Percentiles rank a stretch among this genome's conserved stretches.
phyloP scores from a whole-genome alignment of 2,888 invertebrate genomes.

The Drosophila niveifrons region DNA sequence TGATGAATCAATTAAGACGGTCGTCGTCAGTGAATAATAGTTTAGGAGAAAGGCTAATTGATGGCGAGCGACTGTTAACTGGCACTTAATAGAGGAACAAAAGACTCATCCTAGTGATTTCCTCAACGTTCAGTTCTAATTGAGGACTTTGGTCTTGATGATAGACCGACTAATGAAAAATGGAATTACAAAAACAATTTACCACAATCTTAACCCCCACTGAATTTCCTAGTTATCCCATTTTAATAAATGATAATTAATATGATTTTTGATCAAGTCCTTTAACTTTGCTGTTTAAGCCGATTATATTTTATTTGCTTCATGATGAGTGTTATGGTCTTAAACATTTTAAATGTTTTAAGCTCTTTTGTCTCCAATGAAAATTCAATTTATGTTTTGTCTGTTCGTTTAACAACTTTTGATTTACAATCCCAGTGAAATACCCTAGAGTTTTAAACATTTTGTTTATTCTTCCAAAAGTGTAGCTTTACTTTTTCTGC shows the following conservation, averaged over 20 bases:
- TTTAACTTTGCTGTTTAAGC: background rate
- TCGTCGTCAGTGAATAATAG: slow-evolving; percentile 4
- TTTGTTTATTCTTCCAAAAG: background rate
- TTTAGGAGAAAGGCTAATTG: background rate
- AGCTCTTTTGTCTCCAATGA: background rate
- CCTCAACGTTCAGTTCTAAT: background rate
- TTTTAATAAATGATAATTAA: too few species aligned
- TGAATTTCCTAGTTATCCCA: too few species aligned
- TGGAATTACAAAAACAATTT: too few species aligned
- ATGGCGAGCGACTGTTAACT: background rate
- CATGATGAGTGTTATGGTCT: background rate
- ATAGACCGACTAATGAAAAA: too few species aligned
- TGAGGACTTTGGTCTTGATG: background rate
- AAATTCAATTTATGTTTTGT: background rate
- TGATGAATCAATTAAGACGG: slow-evolving; percentile 20
- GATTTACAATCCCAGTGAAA: background rate
- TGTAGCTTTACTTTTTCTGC: background rate
- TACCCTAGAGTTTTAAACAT: background rate
- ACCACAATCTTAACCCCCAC: too few species aligned
- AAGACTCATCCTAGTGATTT: background rate
- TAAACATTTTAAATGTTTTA: background rate
- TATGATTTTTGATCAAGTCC: too few species aligned
- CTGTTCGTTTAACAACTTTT: background rate
- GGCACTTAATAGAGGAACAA: background rate
- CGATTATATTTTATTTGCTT: background rate